Percentiles rank a stretch among this genome's conserved stretches.
Conservation (phyloP, 2,797 vertebrate species). For the Alcedo quadribrachys region DNA sequence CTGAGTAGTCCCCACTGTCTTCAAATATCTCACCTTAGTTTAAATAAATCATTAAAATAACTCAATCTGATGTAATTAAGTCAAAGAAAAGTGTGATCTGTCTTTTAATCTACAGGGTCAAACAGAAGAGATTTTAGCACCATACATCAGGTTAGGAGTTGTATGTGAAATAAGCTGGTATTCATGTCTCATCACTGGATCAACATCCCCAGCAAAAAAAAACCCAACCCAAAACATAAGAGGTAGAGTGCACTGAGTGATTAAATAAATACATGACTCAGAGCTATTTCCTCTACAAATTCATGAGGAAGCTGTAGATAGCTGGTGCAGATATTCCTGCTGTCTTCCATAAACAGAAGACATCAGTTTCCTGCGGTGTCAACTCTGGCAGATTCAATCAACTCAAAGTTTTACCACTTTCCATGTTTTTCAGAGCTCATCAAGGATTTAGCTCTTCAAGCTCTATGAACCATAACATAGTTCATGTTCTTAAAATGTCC, state of each 20-base stretch:
- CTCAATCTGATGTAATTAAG: background rate
- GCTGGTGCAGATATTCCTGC: background rate
- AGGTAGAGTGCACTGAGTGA: background rate
- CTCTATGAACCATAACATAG: background rate
- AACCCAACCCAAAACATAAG: background rate
- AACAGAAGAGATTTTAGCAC: background rate
- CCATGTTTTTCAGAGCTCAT: background rate
- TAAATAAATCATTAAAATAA: background rate
- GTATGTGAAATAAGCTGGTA: background rate
- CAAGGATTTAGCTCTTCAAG: background rate
- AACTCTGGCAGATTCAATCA: background rate
- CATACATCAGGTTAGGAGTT: background rate
- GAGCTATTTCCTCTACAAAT: background rate
- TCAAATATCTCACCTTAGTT: background rate
- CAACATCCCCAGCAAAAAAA: background rate
- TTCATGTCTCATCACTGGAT: background rate
- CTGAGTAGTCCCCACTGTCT: background rate
- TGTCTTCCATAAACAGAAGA: background rate
- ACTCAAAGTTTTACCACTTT: background rate
- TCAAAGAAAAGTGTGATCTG: background rate
- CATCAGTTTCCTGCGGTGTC: background rate
- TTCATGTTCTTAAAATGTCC: background rate
- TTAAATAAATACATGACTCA: background rate
- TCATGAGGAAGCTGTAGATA: background rate
- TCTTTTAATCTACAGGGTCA: background rate